These are phyloP conservation scores for Clinocottus analis DNA, from an alignment of 2,113 vertebrate genomes.

Conservation along the genomic window DNA sequence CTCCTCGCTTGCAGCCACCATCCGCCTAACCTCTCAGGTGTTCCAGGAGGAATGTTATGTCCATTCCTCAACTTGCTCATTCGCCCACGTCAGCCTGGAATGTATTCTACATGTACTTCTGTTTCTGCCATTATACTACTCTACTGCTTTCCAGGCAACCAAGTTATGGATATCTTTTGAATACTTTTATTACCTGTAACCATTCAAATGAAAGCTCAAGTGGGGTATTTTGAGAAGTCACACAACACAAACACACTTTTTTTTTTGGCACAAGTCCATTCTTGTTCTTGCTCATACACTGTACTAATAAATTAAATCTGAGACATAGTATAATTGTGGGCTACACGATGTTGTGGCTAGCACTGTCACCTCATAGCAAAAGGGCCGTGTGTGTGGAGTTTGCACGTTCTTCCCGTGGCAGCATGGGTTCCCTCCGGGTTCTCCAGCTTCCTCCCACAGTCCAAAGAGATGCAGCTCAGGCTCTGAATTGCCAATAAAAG, in stretches of 20 bases:
- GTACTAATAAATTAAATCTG: constrained; percentile 51
- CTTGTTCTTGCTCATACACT: constrained; percentile 48
- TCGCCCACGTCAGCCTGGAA: constrained; percentile 62
- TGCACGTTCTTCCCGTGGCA: too few relatives aligned
- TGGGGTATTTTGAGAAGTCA: constrained; percentile 40
- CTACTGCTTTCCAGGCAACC: constrained; percentile 7
- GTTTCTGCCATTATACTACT: constrained; percentile 34
- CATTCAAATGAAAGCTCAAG: constrained; percentile 16
- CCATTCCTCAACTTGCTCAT: constrained; percentile 64
- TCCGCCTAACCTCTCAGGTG: constrained; percentile 74
- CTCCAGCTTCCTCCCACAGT: too few relatives aligned
- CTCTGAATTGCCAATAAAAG: too few relatives aligned
- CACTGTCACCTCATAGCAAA: too few relatives aligned
- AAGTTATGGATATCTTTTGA: constrained; percentile 12
- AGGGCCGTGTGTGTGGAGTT: too few relatives aligned
- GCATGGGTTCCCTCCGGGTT: too few relatives aligned
- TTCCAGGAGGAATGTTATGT: constrained; percentile 69
- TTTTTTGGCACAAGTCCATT: constrained; percentile 65
- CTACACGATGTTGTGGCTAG: too few relatives aligned
- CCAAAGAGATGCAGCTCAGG: too few relatives aligned
- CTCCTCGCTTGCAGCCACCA: constrained; percentile 68
- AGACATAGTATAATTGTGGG: constrained; percentile 1
- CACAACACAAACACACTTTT: constrained; percentile 15
- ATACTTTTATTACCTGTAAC: constrained; percentile 31
- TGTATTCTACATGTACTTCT: constrained; percentile 40